Evolutionary conservation across 1,140 invertebrate genomes (phyloP).

Genomic region (Kradibia gibbosae): DNA sequence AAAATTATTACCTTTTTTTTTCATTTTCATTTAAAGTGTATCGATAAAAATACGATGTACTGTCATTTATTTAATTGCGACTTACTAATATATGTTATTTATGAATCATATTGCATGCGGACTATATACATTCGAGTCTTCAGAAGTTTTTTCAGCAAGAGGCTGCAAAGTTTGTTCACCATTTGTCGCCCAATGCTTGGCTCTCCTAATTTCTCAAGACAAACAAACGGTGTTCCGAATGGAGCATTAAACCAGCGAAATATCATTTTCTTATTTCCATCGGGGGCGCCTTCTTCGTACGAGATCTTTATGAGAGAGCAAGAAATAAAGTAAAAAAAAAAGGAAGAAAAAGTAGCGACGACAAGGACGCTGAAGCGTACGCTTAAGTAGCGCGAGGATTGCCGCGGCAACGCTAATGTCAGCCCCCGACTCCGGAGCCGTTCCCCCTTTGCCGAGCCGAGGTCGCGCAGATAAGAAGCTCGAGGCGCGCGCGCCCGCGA

Average conservation of each 20-base stretch:
- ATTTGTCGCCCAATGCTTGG: too few species aligned
- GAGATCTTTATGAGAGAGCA: neutral
- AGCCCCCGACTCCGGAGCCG: constrained; percentile 60
- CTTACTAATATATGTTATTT: too few species aligned
- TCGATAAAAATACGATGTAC: too few species aligned
- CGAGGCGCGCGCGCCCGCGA: constrained; percentile 48
- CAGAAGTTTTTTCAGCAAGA: too few species aligned
- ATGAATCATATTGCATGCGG: too few species aligned
- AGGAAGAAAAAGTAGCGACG: constrained; percentile 33
- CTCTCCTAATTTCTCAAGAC: neutral
- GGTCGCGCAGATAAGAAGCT: constrained; percentile 69
- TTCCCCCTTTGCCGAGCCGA: constrained; percentile 51
- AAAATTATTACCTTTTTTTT: too few species aligned
- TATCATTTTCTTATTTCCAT: constrained; percentile 28
- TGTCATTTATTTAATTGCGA: too few species aligned
- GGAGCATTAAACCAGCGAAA: constrained; percentile 7
- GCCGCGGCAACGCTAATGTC: constrained; percentile 61
- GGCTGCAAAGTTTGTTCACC: too few species aligned
- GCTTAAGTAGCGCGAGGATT: constrained; percentile 67
- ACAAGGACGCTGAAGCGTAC: constrained; percentile 38
- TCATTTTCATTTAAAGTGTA: too few species aligned
- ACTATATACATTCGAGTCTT: too few species aligned
- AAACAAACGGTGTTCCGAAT: neutral
- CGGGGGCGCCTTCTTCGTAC: neutral
- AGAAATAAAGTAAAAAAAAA: constrained; percentile 22